A percentile compares a stretch with the other conserved stretches of the same genome.
These are phyloP conservation scores for Augiades crinisus DNA, from an alignment of 2,888 invertebrate genomes.

Conservation along the genomic window DNA sequence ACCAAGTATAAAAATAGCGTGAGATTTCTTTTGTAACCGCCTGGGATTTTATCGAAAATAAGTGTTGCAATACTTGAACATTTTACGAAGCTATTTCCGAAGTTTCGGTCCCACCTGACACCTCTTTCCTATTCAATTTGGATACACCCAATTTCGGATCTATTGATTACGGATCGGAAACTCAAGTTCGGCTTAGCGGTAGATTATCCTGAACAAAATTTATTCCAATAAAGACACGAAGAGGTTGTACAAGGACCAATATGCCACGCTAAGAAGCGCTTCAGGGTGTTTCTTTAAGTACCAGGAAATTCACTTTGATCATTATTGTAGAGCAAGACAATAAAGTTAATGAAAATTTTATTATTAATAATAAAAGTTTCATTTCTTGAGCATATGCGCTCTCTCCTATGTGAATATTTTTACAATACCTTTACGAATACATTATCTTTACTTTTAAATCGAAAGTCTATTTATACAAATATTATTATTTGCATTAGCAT, in stretches of 20 bases:
- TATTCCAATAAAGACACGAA: slow-evolving; percentile 24
- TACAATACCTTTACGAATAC: no score
- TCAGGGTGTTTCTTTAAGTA: background rate
- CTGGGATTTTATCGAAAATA: background rate
- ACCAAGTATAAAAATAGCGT: no score
- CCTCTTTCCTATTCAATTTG: slow-evolving; percentile 43
- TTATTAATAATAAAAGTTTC: no score
- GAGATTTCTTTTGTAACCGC: no score
- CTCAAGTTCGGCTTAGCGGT: slow-evolving; percentile 32
- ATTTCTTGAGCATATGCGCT: no score
- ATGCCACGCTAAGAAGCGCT: background rate
- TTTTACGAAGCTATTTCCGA: slow-evolving; percentile 4
- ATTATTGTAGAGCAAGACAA: no score
- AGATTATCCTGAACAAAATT: slow-evolving; percentile 31
- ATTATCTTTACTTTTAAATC: no score
- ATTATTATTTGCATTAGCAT: no score
- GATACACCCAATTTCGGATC: slow-evolving; percentile 45
- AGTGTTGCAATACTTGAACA: slow-evolving; percentile 4
- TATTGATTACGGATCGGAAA: slow-evolving; percentile 46
- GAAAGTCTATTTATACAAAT: no score
- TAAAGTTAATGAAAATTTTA: no score
- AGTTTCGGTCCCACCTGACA: slow-evolving; percentile 42
- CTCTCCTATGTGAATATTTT: no score
- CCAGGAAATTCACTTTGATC: background rate
- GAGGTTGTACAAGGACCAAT: background rate